A percentile compares a stretch with the other conserved stretches of the same genome.
phyloP scores from a whole-genome alignment of 2,113 vertebrate genomes.

The Girardinichthys multiradiatus region DNA sequence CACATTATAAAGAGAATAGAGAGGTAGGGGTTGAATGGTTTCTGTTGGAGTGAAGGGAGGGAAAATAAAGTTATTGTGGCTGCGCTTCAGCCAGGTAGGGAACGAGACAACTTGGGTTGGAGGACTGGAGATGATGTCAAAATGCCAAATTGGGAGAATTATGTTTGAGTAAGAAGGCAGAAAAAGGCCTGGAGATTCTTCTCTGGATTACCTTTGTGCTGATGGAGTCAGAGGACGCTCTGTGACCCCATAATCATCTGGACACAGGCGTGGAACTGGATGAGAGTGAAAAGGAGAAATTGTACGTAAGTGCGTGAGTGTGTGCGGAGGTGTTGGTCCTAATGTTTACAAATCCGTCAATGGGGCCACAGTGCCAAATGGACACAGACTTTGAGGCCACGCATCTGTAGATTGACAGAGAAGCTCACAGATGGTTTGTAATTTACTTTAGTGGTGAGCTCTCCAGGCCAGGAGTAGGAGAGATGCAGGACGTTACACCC shows the following conservation, averaged over 20 bases:
- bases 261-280: conserved; percentile 51
- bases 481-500: conserved; percentile 31
- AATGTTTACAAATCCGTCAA: conserved; percentile 80
- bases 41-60: conserved; percentile 70
- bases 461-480: conserved; percentile 29
- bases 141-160: conserved; percentile 77
- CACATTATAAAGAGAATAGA: conserved; percentile 76
- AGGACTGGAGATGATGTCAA: conserved; percentile 69
- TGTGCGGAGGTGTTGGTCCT: conserved; percentile 64
- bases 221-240: conserved; percentile 77
- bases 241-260: conserved; percentile 65
- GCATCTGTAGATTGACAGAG: conserved; percentile 56
- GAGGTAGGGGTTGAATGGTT: conserved; percentile 81
- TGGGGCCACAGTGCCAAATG: conserved; percentile 72
- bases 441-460: conserved; percentile 29
- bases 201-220: conserved; percentile 79
- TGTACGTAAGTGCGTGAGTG: conserved; percentile 39
- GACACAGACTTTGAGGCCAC: conserved; percentile 77
- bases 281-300: conserved; percentile 39
- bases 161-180: conserved; percentile 76
- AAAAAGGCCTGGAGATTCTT: conserved; percentile 66
- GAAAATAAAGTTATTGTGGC: conserved; percentile 75
- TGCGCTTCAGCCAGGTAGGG: conserved; percentile 50
- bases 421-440: conserved; percentile 30
- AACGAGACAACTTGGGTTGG: conserved; percentile 46